Base-by-base conservation (phyloP, 2,113 vertebrate species). In the Sapayoa aenigma region DNA sequence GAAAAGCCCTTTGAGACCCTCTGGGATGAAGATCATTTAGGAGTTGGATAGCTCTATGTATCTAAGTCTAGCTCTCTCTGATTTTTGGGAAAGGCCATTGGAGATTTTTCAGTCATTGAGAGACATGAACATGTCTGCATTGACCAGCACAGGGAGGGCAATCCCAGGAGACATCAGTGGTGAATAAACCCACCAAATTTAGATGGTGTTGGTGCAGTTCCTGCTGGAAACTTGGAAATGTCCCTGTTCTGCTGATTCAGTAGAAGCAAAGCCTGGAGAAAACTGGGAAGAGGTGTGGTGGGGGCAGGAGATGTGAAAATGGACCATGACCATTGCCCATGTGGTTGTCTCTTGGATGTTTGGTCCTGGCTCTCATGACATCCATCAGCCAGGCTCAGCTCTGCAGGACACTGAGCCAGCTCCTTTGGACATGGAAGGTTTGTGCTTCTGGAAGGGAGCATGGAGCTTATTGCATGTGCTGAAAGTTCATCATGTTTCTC, bases 381-480 rank as follows among this genome's bases (percentile, higher is more conserved):
- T 52, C 73, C 79, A 12, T 47, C 0, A 5, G 49, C 19, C 60
- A 58, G 47, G 23, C 72, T 79, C 33, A 14, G 73, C 75, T 88
- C 79, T 69, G 75, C 53, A n/a, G 58, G 41, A 17, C 4, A 16
- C 67, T 58, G 74, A 72, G 49, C 27, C 56, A 76, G 58, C 63
- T 90, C 65, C 88, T 77, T 83, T 81, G 50, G 83, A 90, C 1
- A 4, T 0, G 53, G 21, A 2, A 39, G 37, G 56, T 65, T 90
- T 97, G 95, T 97, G 95, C 94, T 93, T 93, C 90, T 93, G 76
- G 85, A 92, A 84, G 66, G 66, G 89, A 79, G 59, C 12, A 11
- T 16, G 91, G 93, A 89, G 63, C 55, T 95, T 83, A 94, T 35
- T 63, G 87, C 14, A 0, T 35, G n/a, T 9, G 72, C 62, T 33